Evolutionary conservation across 1,140 invertebrate genomes (phyloP), one percentile per base, ranked within the genome.

Genomic region (Micrasema minimum): DNA sequence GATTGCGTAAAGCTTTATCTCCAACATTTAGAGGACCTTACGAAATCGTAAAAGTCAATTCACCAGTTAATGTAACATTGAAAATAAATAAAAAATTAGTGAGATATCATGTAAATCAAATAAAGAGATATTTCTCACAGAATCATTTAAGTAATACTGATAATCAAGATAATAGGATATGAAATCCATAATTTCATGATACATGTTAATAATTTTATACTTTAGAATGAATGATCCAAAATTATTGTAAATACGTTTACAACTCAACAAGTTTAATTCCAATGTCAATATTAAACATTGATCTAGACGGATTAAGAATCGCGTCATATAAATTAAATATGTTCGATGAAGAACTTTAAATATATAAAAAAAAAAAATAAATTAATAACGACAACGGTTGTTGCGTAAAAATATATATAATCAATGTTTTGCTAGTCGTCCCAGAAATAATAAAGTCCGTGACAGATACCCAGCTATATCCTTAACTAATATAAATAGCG

Each of bases 1-100:
- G 57, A 62, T 43, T 62, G n/a, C 12, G 57, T 43, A 62, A 62
- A 57, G 53, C 53, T 43, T 18, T 64, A 4, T 66, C 46, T n/a
- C 43, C 62, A 26, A 66, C 23, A 10, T 66, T 50, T 50, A 66
- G 22, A 45, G 59, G 59, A 45, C 59, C 59, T 1, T 43, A 43
- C 22, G 43, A 64, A 23, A 64, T 64, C 14, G 20, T 22, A 18
- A 22, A 45, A 45, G 5, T 64, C 5, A 45, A 64, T 7, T 57
- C 53, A 31, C 12, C 53, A 1, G 53, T 57, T 3, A 57, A 57
- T 35, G 35, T 57, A 35, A 57, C 53, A 6, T 35, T 57, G 7
- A 57, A 57, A 37, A 57, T 35, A 5, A 57, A 57, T 16, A 57
- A 37, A 35, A 57, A 57, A 35, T 5, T 14, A 0, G 18, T 35